A percentile compares a stretch with the other conserved stretches of the same genome.
Conservation (phyloP, 2,113 vertebrate genomes). For the Peromyscus polionotus region DNA sequence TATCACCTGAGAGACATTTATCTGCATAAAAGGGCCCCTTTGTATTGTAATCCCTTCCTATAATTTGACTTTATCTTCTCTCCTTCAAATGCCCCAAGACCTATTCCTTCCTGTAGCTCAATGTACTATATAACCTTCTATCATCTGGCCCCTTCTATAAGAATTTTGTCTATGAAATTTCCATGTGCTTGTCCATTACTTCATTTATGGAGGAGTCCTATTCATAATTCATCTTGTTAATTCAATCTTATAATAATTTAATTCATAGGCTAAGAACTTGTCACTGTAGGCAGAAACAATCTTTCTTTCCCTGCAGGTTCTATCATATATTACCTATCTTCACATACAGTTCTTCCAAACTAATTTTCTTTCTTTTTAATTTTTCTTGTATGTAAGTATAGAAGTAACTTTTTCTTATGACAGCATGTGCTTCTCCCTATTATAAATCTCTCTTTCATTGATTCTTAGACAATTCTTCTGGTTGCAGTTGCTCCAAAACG, state of each 20-base stretch:
- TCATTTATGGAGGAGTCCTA: neutral
- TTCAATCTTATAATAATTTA: neutral
- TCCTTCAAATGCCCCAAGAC: neutral
- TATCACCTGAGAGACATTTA: neutral
- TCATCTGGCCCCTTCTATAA: neutral
- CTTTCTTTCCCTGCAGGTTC: neutral
- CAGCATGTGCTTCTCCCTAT: neutral
- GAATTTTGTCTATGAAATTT: neutral
- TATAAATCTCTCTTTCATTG: slow-evolving; percentile 24
- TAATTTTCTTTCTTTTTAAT: slow-evolving; percentile 9
- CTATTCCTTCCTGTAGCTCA: neutral
- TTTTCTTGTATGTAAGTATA: neutral
- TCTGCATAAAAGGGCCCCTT: neutral
- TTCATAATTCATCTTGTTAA: neutral
- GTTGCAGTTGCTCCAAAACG: neutral
- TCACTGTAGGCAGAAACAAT: neutral
- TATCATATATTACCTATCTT: neutral
- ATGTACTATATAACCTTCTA: neutral
- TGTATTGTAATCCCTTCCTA: neutral
- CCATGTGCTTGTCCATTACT: neutral
- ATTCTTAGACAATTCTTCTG: neutral
- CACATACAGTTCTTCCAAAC: neutral
- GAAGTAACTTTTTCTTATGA: neutral
- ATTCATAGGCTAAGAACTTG: neutral
- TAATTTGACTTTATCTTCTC: neutral